phyloP scores from a whole-genome alignment of 2,888 invertebrate genomes.

The Eupithecia abbreviata region DNA sequence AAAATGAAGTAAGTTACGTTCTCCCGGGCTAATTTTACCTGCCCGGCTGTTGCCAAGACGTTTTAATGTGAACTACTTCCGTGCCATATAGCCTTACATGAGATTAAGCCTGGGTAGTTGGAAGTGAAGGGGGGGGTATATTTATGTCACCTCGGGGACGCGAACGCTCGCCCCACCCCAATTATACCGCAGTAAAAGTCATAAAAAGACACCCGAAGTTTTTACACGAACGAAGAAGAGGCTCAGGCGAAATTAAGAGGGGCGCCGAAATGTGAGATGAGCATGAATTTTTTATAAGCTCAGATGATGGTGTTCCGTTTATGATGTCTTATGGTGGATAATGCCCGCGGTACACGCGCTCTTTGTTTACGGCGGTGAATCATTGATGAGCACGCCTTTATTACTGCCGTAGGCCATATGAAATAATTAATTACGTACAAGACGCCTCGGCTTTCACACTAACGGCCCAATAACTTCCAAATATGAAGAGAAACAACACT shows the following conservation, averaged over 20 bases:
- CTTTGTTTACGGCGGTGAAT: slow-evolving; percentile 77
- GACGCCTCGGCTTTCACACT: slow-evolving; percentile 49
- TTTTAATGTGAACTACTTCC: slow-evolving; percentile 72
- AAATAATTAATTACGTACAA: slow-evolving; percentile 78
- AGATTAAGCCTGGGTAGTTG: slow-evolving; percentile 79
- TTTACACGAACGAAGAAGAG: slow-evolving; percentile 83
- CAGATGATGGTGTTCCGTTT: slow-evolving; percentile 83
- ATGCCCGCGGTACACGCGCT: slow-evolving; percentile 77
- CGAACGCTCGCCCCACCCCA: slow-evolving; percentile 81
- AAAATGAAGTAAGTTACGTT: slow-evolving; percentile 9
- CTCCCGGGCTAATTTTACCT: slow-evolving; percentile 58
- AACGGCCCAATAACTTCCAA: slow-evolving; percentile 47
- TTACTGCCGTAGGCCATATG: slow-evolving; percentile 69
- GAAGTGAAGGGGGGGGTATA: slow-evolving; percentile 72
- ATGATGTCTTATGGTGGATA: slow-evolving; percentile 83
- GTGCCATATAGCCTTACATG: slow-evolving; percentile 76
- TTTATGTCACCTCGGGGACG: slow-evolving; percentile 84
- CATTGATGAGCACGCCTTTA: slow-evolving; percentile 78
- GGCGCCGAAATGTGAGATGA: slow-evolving; percentile 84
- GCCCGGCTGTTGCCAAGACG: slow-evolving; percentile 57
- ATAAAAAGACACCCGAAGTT: slow-evolving; percentile 85
- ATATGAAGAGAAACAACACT: slow-evolving; percentile 50
- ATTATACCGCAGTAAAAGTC: slow-evolving; percentile 85
- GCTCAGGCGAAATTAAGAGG: slow-evolving; percentile 84
- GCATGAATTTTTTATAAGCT: slow-evolving; percentile 84